Percentiles rank a stretch among this genome's conserved stretches.
Conservation (phyloP, 2,113 vertebrate species). For the Pollimyrus isidori region DNA sequence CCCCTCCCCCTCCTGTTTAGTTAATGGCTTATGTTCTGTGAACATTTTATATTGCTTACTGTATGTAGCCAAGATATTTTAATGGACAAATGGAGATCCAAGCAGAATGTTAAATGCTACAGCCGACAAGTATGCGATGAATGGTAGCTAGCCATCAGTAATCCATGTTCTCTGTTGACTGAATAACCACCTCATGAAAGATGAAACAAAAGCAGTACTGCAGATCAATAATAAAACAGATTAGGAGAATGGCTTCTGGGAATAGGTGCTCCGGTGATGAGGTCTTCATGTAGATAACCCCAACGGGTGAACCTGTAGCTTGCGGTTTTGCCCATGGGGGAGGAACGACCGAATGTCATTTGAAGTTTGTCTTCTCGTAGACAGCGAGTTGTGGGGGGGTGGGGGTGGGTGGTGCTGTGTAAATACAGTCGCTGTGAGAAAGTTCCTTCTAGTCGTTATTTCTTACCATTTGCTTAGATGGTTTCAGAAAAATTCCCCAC, state of each 20-base stretch:
- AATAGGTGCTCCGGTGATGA: background rate
- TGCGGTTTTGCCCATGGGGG: background rate
- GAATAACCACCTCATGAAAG: background rate
- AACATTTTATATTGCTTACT: constrained; percentile 2
- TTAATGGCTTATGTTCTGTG: background rate
- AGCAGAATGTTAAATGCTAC: background rate
- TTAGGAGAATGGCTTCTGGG: background rate
- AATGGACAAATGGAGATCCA: background rate
- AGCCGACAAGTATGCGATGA: background rate
- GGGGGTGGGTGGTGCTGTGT: background rate
- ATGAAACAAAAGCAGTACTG: background rate
- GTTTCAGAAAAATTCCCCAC: background rate
- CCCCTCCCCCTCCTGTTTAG: background rate
- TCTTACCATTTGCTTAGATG: background rate
- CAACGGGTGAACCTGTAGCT: background rate
- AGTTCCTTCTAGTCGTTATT: background rate
- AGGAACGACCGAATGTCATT: background rate
- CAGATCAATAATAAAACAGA: background rate
- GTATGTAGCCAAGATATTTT: background rate
- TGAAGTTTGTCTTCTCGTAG: background rate
- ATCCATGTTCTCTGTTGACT: background rate
- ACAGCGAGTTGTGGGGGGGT: background rate
- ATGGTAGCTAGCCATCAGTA: background rate
- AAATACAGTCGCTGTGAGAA: background rate
- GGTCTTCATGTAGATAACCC: background rate